A percentile compares a stretch with the other conserved stretches of the same genome.
Conservation (phyloP, 2,797 vertebrate genomes). For the Macroramphosus scolopax region DNA sequence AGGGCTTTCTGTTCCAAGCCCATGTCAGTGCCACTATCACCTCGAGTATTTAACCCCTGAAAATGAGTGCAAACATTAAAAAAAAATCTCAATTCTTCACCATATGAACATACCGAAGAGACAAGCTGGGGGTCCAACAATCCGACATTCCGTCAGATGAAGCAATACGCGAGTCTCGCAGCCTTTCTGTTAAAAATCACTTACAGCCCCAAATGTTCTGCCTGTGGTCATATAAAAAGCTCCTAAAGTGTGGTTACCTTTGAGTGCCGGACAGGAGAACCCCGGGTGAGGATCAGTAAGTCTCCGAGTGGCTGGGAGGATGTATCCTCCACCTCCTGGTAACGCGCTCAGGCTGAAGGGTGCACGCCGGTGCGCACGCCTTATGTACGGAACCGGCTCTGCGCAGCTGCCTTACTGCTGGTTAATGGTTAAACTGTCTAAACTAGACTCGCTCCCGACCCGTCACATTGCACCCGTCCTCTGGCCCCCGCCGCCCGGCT, state of each 20-base stretch:
- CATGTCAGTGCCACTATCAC: slow-evolving; percentile 35
- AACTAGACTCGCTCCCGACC: slow-evolving; percentile 24
- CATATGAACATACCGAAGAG: too few species aligned
- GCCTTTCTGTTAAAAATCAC: too few species aligned
- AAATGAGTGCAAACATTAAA: background rate
- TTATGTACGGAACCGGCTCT: slow-evolving; percentile 67
- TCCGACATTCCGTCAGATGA: slow-evolving; percentile 25
- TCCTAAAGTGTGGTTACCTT: too few species aligned
- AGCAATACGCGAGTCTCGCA: background rate
- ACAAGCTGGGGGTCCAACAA: too few species aligned
- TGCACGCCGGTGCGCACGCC: slow-evolving; percentile 66
- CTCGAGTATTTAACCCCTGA: slow-evolving; percentile 16
- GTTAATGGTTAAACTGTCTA: slow-evolving; percentile 69
- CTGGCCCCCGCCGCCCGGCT: slow-evolving; percentile 51
- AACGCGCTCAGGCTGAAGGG: slow-evolving; percentile 54
- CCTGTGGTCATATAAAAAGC: too few species aligned
- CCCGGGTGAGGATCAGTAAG: too few species aligned
- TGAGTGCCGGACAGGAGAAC: too few species aligned
- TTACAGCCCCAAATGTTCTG: too few species aligned
- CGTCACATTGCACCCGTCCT: slow-evolving; percentile 67
- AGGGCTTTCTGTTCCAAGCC: slow-evolving; percentile 36
- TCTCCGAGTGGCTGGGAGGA: slow-evolving; percentile 4
- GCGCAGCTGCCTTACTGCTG: slow-evolving; percentile 36
- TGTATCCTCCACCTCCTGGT: slow-evolving; percentile 38
- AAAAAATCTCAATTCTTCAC: too few species aligned